Base-by-base conservation (phyloP, 2,888 invertebrate species). In the Norana najaformis region DNA sequence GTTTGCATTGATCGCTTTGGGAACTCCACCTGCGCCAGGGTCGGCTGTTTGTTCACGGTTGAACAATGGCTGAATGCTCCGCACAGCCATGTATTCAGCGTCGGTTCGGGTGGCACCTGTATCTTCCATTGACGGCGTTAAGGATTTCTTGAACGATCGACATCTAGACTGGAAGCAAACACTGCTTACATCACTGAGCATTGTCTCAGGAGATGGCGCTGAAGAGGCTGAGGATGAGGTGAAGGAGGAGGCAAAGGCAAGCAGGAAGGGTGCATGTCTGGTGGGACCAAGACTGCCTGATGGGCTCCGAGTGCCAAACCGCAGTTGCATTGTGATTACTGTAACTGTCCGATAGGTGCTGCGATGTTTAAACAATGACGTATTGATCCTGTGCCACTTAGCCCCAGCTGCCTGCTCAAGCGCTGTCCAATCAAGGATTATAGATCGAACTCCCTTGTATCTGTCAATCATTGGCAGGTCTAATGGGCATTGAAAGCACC, bases 361-460 rank as follows among this genome's bases (percentile, higher is more conserved):
- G 36, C 37, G 20, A 20, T 36, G 36, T 85, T 85, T 85, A 16
- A 85, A 85, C 85, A 85, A 85, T 36, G 85, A 30, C 34, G 85
- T 85, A 85, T 85, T 85, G 85, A 85, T 85, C 37, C 35, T 35
- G 36, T 5, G 85, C 36, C 85, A 85, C 36, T 85, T 37, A 23
- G 35, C 35, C 36, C 35, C 36, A n/a, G 85, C 35, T 36, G 37
- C 85, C 69, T 69, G n/a, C n/a, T 69, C 69, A n/a, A 69, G 69
- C 69, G 30, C 69, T n/a, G 85, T n/a, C 85, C 85, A 85, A 85
- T 85, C 85, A 85, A 85, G 36, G 85, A 85, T 85, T 37, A 37
- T 35, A 36, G 85, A 85, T 85, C 85, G 85, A 85, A 85, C 36
- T 85, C 23, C 85, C 35, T 36, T 34, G 35, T 8, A 16, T 23